Evolutionary conservation across 2,888 invertebrate genomes (phyloP), one percentile per base, ranked within the genome.

Genomic region (Eristalinus aeneus): DNA sequence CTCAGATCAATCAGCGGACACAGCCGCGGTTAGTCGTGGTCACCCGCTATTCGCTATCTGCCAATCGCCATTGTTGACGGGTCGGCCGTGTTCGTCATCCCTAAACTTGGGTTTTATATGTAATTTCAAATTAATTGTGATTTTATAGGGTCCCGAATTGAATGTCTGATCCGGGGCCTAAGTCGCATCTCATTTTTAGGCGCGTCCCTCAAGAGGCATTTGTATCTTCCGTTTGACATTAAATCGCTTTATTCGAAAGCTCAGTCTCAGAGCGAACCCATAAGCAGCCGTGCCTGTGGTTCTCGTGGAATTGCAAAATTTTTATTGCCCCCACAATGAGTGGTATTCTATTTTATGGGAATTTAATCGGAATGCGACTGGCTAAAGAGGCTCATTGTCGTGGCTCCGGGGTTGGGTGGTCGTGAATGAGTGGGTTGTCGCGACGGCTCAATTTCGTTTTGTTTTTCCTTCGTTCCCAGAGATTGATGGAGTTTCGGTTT

Each of bases 401-500:
- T 46, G n/a, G 46, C 16, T 6, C 16, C 9, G 46, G 16, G 27
- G 39, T 20, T 54, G 31, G 53, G 53, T 68, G 46, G 46, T 46
- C 46, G 46, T 46, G 46, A 16, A 46, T 16, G 46, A 46, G 46
- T 46, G 46, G 46, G 46, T 16, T 46, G 46, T 46, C 46, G 46
- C 39, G 39, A 4, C 39, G 39, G n/a, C n/a, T 39, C 39, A 39
- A 39, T 39, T 39, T 46, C 16, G 16, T 46, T 46, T 46, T 46
- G 46, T 46, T 16, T 46, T 16, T 46, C 16, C 46, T 39, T 39
- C 46, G 46, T 46, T 46, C 46, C 16, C 46, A 16, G n/a, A 46
- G 53, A 67, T 67, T 65, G 46, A 65, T 46, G 65, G 36, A 54
- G 8, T 54, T 67, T 67, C 53, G 32, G 46, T 67, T 32, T 67